Base-by-base conservation (phyloP, 2,888 invertebrate genomes). In the Cataglyphis rosenhaueri region DNA sequence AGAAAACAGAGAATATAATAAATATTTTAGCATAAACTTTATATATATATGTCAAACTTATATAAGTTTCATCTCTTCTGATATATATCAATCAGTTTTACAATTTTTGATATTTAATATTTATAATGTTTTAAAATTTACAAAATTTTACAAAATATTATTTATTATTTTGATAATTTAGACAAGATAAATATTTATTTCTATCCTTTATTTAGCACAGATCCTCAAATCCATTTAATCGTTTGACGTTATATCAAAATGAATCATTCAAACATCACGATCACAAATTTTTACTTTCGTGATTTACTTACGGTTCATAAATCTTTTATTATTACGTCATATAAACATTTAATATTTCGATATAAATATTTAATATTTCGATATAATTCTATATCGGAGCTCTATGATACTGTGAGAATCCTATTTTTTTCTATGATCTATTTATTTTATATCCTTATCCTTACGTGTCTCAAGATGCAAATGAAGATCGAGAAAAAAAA, bases 251-350 rank as follows among this genome's bases (percentile, higher is more conserved):
- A 65, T 18, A 25, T 12, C n/a, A 29, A 76, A 76, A 55, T 65
- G 38, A 55, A 65, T n/a, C 55, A 55, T 44, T 55, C 25, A 25
- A 25, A 44, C 38, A 9, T 55, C 75, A 48, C 41, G n/a, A 76
- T 12, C 29, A 25, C 29, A 66, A 66, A 18, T 66, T 55, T 66
- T 55, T 48, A 44, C 25, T 64, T 62, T 64, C 48, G 18, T 12
- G 18, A 65, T 6, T 25, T n/a, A 25, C 65, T 75, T 64, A 18
- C 64, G 12, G 15, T n/a, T 18, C 52, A 25, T 18, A 25, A 35
- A 75, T 65, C 52, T 6, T 65, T 38, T 9, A 9, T 12, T 25
- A 38, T 76, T 66, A 55, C 12, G 25, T 18, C 55, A 76, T 8
- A 52, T 21, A 32, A 29, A n/a, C n/a, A n/a, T n/a, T n/a, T n/a